Conservation (phyloP, 2,113 vertebrate species). For the Ciconia stormi region DNA sequence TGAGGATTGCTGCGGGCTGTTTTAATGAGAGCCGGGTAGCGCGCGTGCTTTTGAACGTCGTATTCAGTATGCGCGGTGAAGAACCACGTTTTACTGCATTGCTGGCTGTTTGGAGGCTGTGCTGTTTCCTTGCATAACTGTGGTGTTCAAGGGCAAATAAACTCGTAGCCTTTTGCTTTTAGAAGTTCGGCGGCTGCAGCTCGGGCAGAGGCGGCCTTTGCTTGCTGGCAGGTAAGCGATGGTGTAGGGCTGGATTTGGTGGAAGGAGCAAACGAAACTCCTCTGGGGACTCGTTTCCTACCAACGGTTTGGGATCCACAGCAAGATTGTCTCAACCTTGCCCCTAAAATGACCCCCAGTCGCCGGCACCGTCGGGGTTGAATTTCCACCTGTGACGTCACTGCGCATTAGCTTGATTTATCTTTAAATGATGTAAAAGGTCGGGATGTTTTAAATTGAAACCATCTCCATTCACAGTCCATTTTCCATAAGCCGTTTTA, state of each 20-base stretch:
- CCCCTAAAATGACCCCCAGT: not conserved
- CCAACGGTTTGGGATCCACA: not conserved
- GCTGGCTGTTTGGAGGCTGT: not conserved
- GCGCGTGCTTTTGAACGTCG: fast-evolving
- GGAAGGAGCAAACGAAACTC: not conserved
- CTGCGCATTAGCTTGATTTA: not conserved
- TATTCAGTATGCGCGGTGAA: fast-evolving
- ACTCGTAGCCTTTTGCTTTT: not conserved
- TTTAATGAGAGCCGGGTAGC: not conserved
- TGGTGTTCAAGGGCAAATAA: not conserved
- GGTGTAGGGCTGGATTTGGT: not conserved
- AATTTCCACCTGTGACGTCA: not conserved
- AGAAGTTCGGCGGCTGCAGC: not conserved
- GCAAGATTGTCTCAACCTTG: not conserved
- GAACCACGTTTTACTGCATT: not conserved
- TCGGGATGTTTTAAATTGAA: conserved; percentile 41
- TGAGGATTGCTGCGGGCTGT: not conserved
- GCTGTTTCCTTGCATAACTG: not conserved
- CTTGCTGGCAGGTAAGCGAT: fast-evolving
- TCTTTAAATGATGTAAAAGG: conserved; percentile 10
- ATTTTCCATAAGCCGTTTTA: conserved; percentile 53
- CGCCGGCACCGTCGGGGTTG: not conserved
- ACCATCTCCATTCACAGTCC: conserved; percentile 51
- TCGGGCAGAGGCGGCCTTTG: not conserved
- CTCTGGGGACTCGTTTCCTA: fast-evolving